Evolutionary conservation across 1,140 invertebrate species (phyloP).

Genomic region (Nylanderia fulva): DNA sequence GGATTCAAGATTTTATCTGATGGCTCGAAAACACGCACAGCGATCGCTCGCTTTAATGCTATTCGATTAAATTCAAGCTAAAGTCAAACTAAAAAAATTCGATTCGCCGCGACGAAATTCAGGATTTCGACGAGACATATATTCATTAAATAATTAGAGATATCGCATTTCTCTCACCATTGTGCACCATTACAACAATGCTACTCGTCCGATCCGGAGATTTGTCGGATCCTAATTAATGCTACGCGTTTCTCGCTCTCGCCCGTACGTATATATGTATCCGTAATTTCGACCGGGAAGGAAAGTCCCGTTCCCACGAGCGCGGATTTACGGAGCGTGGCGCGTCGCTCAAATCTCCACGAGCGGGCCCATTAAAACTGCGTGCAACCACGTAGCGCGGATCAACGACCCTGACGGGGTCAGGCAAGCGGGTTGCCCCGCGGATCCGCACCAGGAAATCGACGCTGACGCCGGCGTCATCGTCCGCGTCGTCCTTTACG

Average conservation of each 20-base stretch:
- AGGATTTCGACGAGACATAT: neutral
- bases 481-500: constrained; percentile 65
- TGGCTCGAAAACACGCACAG: neutral
- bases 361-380: constrained; percentile 70
- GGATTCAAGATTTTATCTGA: constrained; percentile 5
- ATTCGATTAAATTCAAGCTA: no score
- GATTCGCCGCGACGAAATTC: neutral
- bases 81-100: neutral
- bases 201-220: neutral
- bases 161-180: neutral
- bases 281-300: constrained; percentile 44
- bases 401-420: constrained; percentile 72
- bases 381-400: constrained; percentile 64
- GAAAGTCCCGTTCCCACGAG: constrained; percentile 66
- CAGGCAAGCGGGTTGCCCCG: constrained; percentile 64
- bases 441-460: constrained; percentile 72
- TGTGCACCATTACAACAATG: neutral
- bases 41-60: neutral
- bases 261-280: no score
- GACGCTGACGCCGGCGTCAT: constrained; percentile 64
- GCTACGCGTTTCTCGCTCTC: neutral
- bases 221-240: neutral
- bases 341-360: constrained; percentile 64
- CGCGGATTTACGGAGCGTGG: constrained; percentile 64
- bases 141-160: neutral